Percentiles rank a stretch among this genome's conserved stretches.
Evolutionary conservation across 2,797 vertebrate genomes (phyloP).

Genomic region (Avahi laniger): DNA sequence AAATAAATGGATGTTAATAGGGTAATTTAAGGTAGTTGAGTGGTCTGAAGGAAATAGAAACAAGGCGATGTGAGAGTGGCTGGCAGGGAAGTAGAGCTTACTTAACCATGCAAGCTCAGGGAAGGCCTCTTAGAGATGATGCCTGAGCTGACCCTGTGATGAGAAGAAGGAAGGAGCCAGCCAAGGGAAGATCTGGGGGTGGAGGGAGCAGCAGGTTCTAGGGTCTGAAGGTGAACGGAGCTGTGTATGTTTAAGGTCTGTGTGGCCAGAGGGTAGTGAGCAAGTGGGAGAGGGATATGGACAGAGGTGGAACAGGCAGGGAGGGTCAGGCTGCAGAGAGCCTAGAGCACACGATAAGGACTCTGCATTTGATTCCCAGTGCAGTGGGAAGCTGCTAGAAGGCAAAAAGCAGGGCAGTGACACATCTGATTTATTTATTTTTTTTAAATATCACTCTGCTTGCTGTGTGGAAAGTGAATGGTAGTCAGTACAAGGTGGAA

Average conservation of each 20-base stretch:
- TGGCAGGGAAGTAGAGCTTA: not conserved
- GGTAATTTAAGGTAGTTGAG: not conserved
- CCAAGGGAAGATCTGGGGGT: not conserved
- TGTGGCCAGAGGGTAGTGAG: not conserved
- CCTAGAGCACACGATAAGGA: not conserved
- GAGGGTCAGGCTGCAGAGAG: too few species aligned
- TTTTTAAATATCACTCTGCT: not conserved
- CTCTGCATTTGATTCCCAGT: not conserved
- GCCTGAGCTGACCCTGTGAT: not conserved
- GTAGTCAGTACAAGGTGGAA: not conserved
- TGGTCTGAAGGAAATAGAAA: slow-evolving; percentile 16
- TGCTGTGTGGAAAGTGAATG: not conserved
- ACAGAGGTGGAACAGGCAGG: not conserved
- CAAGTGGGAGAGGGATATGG: not conserved
- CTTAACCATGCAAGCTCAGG: not conserved
- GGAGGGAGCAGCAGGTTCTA: not conserved
- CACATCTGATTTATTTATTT: not conserved
- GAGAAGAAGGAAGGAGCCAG: not conserved
- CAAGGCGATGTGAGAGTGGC: not conserved
- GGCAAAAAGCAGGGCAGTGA: not conserved
- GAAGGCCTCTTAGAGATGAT: not conserved
- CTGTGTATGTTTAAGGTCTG: not conserved
- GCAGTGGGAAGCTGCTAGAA: not conserved
- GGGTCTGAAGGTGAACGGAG: not conserved
- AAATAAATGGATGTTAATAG: not conserved